A percentile compares a stretch with the other conserved stretches of the same genome.
Conservation (phyloP, 2,888 invertebrate species). For the Cheilosia impressa region DNA sequence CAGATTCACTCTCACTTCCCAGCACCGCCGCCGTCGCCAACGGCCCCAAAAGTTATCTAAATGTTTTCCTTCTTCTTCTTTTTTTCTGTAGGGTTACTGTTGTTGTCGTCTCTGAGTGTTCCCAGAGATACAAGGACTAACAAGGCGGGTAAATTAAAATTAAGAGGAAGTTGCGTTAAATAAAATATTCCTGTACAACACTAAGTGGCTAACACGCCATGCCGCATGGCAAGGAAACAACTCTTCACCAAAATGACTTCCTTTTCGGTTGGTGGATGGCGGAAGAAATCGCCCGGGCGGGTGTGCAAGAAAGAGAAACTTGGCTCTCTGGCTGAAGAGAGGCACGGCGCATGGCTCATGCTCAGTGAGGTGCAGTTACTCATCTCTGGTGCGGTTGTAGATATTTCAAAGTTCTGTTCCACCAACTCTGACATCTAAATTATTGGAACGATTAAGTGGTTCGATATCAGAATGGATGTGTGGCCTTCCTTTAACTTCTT, state of each 20-base stretch:
- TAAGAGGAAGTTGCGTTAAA: constrained; percentile 69
- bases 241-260: constrained; percentile 52
- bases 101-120: not conserved
- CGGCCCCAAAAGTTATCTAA: constrained; percentile 48
- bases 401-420: constrained; percentile 47
- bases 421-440: constrained; percentile 53
- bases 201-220: constrained; percentile 72
- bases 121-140: constrained; percentile 32
- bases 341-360: constrained; percentile 17
- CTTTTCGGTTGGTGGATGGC: constrained; percentile 1
- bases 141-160: constrained; percentile 68
- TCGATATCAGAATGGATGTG: constrained; percentile 54
- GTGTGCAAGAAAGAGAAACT: not conserved
- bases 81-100: not conserved
- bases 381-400: not conserved
- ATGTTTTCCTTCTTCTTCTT: constrained; percentile 32
- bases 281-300: not conserved
- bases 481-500: constrained; percentile 28
- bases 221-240: constrained; percentile 40
- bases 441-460: constrained; percentile 70
- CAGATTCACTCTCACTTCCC: not conserved
- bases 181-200: constrained; percentile 73
- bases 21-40: not conserved
- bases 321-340: constrained; percentile 19
- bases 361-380: constrained; percentile 17